phyloP scores from a whole-genome alignment of 2,797 vertebrate genomes.

The Gymnothorax javanicus region DNA sequence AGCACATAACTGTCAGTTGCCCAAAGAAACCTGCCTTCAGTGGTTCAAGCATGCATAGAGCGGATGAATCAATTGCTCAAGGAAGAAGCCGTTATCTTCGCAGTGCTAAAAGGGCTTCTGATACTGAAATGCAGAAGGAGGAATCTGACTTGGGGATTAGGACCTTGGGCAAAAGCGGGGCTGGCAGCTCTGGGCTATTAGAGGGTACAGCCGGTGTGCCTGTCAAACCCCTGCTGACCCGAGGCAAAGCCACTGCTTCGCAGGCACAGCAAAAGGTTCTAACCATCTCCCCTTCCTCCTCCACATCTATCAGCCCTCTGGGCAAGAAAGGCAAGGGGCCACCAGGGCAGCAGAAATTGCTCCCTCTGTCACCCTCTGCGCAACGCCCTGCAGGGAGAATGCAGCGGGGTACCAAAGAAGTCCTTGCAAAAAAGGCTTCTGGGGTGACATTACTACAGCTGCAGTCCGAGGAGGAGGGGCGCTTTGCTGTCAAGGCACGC shows the following conservation, averaged over 20 bases:
- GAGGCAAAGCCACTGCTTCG: constrained; percentile 69
- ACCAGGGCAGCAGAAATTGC: constrained; percentile 61
- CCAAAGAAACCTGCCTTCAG: constrained; percentile 88
- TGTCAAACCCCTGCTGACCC: constrained; percentile 46
- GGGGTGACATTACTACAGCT: constrained; percentile 65
- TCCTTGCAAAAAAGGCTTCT: constrained; percentile 71
- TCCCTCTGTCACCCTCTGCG: constrained; percentile 48
- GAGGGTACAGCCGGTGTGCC: constrained; percentile 54
- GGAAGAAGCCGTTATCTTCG: constrained; percentile 77
- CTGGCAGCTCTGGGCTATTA: constrained; percentile 78
- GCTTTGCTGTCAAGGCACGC: constrained; percentile 78
- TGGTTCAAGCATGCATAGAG: constrained; percentile 73
- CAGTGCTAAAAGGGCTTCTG: constrained; percentile 70
- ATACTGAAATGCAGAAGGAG: constrained; percentile 77
- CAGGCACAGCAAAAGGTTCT: constrained; percentile 65
- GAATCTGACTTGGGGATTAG: constrained; percentile 66
- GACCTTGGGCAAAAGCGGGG: constrained; percentile 87
- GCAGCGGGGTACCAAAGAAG: constrained; percentile 71
- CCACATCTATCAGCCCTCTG: constrained; percentile 35
- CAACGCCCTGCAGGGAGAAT: constrained; percentile 73
- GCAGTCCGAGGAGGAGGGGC: constrained; percentile 81
- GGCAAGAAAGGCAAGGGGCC: constrained; percentile 70
- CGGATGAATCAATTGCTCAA: constrained; percentile 51
- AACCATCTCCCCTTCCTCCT: constrained; percentile 60
- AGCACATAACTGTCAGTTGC: constrained; percentile 89